phyloP scores from a whole-genome alignment of 2,797 vertebrate species.

The Uromys caudimaculatus region DNA sequence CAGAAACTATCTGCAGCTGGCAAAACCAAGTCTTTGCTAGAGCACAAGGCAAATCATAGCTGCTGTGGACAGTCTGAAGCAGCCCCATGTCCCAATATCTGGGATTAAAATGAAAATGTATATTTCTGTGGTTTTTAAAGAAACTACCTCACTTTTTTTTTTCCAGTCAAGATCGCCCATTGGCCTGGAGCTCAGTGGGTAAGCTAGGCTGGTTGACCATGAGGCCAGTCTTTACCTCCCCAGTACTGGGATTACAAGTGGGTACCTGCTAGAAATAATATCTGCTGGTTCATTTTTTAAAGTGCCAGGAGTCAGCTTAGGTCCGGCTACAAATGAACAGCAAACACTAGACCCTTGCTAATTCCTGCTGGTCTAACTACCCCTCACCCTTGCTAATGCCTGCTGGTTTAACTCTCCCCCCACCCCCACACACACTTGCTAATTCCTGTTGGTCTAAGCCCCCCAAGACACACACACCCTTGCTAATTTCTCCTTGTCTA shows the following conservation, averaged over 20 bases:
- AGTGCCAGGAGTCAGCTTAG: neutral
- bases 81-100: neutral
- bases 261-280: too few species aligned
- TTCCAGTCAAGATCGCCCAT: neutral
- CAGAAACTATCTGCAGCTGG: neutral
- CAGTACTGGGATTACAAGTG: neutral
- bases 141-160: neutral
- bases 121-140: too few species aligned
- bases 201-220: neutral
- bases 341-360: neutral
- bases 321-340: neutral
- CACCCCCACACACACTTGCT: too few species aligned
- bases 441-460: neutral
- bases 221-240: neutral
- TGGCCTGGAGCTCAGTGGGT: neutral
- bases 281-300: neutral
- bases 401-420: neutral
- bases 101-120: neutral
- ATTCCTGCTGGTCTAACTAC: neutral
- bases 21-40: neutral
- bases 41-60: neutral
- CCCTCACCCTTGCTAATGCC: neutral
- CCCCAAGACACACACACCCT: too few species aligned
- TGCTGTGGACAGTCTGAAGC: neutral
- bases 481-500: too few species aligned